Percentiles rank a stretch among this genome's conserved stretches.
Conservation (phyloP, 2,113 vertebrate species). For the Seriola dumerili region DNA sequence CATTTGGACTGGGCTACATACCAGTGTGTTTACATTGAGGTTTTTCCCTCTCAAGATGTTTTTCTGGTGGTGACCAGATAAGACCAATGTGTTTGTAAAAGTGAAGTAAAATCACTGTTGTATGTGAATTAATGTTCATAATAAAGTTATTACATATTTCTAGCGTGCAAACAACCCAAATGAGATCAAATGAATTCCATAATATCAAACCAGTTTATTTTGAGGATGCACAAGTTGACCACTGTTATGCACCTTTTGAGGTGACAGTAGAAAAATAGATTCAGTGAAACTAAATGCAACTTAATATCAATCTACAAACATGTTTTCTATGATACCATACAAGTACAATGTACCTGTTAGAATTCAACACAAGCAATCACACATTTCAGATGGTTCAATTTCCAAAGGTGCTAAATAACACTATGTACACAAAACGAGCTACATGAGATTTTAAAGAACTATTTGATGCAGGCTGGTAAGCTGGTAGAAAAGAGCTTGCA, state of each 20-base stretch:
- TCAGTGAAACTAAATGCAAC: slow-evolving; percentile 86
- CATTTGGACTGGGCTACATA: slow-evolving; percentile 7
- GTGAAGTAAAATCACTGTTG: slow-evolving; percentile 21
- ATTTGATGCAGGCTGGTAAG: slow-evolving; percentile 82
- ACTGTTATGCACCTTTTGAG: slow-evolving; percentile 83
- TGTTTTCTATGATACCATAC: slow-evolving; percentile 77
- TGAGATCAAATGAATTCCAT: slow-evolving; percentile 54
- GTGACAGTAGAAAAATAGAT: slow-evolving; percentile 89
- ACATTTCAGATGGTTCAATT: slow-evolving; percentile 76
- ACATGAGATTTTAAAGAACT: slow-evolving; percentile 80
- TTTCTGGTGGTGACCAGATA: neutral
- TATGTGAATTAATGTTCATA: slow-evolving; percentile 30
- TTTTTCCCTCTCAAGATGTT: neutral
- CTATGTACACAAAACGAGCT: slow-evolving; percentile 82
- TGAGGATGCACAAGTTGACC: slow-evolving; percentile 83
- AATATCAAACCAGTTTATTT: slow-evolving; percentile 86
- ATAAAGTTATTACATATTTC: slow-evolving; percentile 43
- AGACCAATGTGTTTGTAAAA: slow-evolving; percentile 12
- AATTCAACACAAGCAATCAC: slow-evolving; percentile 79
- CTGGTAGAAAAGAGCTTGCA: slow-evolving; percentile 87
- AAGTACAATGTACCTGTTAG: slow-evolving; percentile 79
- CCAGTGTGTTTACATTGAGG: slow-evolving; percentile 17
- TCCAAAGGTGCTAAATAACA: slow-evolving; percentile 82
- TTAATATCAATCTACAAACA: slow-evolving; percentile 83
- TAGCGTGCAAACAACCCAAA: slow-evolving; percentile 26